These are phyloP conservation scores for Oplegnathus fasciatus DNA, from an alignment of 2,113 vertebrate species.

Conservation along the genomic window DNA sequence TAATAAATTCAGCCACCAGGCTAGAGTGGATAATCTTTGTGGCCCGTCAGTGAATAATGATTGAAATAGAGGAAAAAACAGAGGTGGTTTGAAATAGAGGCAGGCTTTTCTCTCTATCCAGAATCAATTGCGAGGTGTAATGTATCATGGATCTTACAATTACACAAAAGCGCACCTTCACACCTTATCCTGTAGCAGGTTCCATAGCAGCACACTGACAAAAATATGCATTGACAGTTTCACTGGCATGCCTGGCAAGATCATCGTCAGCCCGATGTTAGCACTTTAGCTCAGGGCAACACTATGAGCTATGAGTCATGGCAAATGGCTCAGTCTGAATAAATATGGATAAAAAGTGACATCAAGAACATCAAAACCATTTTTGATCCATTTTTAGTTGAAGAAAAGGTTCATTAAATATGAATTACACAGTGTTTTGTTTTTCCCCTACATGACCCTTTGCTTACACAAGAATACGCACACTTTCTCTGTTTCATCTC, in stretches of 20 bases:
- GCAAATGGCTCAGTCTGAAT: constrained; percentile 55
- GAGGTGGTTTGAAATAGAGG: not conserved
- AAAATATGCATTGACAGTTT: constrained; percentile 69
- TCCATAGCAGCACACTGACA: constrained; percentile 46
- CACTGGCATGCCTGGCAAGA: constrained; percentile 62
- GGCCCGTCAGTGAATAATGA: constrained; percentile 11
- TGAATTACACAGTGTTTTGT: constrained; percentile 38
- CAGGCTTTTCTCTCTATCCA: not conserved
- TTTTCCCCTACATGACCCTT: constrained; percentile 4
- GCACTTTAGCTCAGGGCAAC: constrained; percentile 62
- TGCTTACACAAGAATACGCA: constrained; percentile 18
- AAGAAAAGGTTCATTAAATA: constrained; percentile 48
- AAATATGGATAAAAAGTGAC: constrained; percentile 63
- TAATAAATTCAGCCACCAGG: constrained; percentile 23
- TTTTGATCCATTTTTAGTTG: constrained; percentile 53
- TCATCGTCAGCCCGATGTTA: constrained; percentile 58
- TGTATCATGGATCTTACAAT: constrained; percentile 33
- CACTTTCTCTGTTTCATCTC: not conserved
- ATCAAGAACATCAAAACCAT: constrained; percentile 58
- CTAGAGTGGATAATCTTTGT: constrained; percentile 6
- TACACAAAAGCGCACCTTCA: constrained; percentile 39
- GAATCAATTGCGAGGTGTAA: not conserved
- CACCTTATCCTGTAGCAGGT: constrained; percentile 32
- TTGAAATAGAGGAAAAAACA: constrained; percentile 12
- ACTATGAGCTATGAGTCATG: constrained; percentile 64